Conservation (phyloP, 2,113 vertebrate species). For the Bubo bubo region DNA sequence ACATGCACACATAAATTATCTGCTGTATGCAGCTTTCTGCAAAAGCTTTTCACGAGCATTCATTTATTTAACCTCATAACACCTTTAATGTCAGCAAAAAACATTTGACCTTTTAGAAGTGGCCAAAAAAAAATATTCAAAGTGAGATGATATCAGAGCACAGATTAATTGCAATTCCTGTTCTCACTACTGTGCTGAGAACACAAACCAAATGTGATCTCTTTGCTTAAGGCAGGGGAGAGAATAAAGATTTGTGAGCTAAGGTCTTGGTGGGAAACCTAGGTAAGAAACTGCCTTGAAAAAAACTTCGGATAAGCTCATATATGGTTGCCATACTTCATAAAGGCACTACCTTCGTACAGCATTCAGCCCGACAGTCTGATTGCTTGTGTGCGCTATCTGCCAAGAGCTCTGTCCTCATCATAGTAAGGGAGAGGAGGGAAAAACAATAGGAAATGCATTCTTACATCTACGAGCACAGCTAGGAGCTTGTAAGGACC, state of each 20-base stretch:
- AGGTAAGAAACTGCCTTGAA: neutral
- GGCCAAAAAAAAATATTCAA: neutral
- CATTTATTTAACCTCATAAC: conserved; percentile 9
- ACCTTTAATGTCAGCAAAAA: neutral
- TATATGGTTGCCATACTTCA: neutral
- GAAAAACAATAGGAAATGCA: neutral
- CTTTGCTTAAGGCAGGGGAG: neutral
- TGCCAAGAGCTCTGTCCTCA: neutral
- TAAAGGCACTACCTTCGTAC: neutral
- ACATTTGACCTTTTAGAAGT: neutral
- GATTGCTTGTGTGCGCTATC: neutral
- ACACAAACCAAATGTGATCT: neutral
- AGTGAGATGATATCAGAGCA: neutral
- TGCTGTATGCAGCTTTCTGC: neutral
- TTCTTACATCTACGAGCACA: neutral
- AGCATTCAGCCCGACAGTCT: neutral
- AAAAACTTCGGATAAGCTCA: neutral
- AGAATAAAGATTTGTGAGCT: neutral
- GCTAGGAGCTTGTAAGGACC: neutral
- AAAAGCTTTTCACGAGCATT: neutral
- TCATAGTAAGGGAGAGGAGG: neutral
- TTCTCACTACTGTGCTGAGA: neutral
- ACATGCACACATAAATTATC: neutral
- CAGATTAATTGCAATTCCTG: neutral
- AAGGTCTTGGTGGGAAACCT: neutral